phyloP scores from a whole-genome alignment of 23 tunicate genomes.

The Halocynthia roretzi region DNA sequence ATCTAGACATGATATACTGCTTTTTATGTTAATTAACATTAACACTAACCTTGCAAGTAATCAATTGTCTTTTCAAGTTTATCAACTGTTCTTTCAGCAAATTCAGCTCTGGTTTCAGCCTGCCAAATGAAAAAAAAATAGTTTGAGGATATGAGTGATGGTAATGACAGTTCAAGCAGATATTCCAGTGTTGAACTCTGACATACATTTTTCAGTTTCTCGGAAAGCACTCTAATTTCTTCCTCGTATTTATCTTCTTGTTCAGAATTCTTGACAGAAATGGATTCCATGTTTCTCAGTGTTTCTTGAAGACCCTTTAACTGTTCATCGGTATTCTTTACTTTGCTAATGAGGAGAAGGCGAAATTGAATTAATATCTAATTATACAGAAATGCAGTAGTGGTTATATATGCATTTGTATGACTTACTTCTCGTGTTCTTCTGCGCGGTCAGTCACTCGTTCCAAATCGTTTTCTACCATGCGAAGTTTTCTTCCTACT shows the following conservation, averaged over 20 bases:
- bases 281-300: constrained; percentile 63
- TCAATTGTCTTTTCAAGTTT: constrained; percentile 95
- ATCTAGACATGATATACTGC: neutral
- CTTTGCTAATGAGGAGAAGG: constrained; percentile 51
- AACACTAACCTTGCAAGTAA: constrained; percentile 67
- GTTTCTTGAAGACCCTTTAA: constrained; percentile 69
- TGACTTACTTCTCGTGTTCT: neutral
- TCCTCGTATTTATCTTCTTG: constrained; percentile 96
- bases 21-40: neutral
- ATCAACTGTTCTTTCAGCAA: constrained; percentile 98
- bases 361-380: neutral
- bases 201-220: constrained; percentile 85
- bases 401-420: neutral
- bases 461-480: constrained; percentile 96
- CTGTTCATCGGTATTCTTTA: constrained; percentile 75
- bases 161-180: neutral
- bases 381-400: neutral
- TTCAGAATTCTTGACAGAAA: constrained; percentile 85
- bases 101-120: constrained; percentile 99
- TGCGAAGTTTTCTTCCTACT: constrained; percentile 93
- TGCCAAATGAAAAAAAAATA: neutral
- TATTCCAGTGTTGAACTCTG: neutral
- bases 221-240: constrained; percentile 74
- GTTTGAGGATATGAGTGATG: too few species aligned
- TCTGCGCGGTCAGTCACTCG: constrained; percentile 52